phyloP scores from a whole-genome alignment of 64 coral and sea anemone species.

The Acropora tenuis region DNA sequence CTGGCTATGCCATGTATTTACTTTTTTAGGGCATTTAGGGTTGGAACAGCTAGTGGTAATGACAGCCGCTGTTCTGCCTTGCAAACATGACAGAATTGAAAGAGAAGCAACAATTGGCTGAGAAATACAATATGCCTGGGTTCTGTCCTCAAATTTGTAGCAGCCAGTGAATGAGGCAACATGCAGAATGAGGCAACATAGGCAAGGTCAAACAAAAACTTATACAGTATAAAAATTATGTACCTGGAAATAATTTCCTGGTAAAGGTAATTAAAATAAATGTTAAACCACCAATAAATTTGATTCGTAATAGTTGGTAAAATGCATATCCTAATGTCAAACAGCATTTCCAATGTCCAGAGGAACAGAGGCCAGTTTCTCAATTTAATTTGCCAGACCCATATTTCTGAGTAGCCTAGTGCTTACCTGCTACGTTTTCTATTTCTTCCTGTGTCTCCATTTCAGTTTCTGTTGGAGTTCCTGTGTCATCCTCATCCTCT shows the following conservation, averaged over 20 bases:
- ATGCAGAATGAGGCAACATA: not conserved
- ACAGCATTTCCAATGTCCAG: too few species aligned
- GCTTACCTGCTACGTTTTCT: not conserved
- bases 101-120: conserved; percentile 32
- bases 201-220: too few species aligned
- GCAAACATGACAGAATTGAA: conserved; percentile 50
- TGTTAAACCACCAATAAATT: too few species aligned
- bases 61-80: conserved; percentile 27
- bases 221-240: too few species aligned
- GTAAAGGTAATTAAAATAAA: too few species aligned
- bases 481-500: too few species aligned
- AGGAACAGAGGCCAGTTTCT: too few species aligned
- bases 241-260: too few species aligned
- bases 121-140: not conserved
- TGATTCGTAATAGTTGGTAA: too few species aligned
- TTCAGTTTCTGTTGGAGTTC: not conserved
- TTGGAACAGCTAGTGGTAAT: not conserved
- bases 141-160: too few species aligned
- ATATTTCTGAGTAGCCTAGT: not conserved
- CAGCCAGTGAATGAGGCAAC: not conserved
- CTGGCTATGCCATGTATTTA: conserved; percentile 33
- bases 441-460: not conserved
- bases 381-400: not conserved
- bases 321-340: too few species aligned
- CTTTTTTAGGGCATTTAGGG: conserved; percentile 25